Base-by-base conservation (phyloP, 2,113 vertebrate species). In the Arothron firmamentum region DNA sequence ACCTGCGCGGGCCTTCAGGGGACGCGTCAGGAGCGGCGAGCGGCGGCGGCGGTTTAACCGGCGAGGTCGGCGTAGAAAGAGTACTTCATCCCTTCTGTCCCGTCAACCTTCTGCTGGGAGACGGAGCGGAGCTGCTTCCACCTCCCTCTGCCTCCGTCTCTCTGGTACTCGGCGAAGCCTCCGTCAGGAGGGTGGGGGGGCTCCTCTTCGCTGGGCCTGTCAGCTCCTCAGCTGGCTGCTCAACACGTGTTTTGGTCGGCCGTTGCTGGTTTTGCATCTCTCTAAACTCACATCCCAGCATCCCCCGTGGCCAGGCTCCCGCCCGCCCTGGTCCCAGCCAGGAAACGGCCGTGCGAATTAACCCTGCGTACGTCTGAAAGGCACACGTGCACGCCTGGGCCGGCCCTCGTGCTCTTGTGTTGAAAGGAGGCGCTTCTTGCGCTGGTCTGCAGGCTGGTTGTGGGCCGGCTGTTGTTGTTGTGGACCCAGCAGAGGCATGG, bases 291-390 rank as follows among this genome's bases (percentile, higher is more conserved):
- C 51, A 49, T 52, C 41, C 31, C 16, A 54, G 59, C 52, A 18
- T 52, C 52, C 50, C 17, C 49, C 65, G 67, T 59, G 63, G 12
- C 2, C 68, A 55, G 70, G 74, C 79, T 50, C 72, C 51, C 52
- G 34, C 43, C 56, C 10, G 34, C 56, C 3, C 28, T 74, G 77
- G 14, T 52, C 67, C 65, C 6, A 73, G 59, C 56, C 75, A 71
- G n/a, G n/a, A n/a, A n/a, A n/a, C 77, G 75, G 77, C 75, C 84
- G 69, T 81, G 70, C 65, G 70, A 80, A 70, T 77, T 53, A 61
- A 53, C 55, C 67, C 47, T 43, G 58, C 52, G 34, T 43, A 25
- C 34, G 45, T 31, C 28, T 23, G 21, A 23, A 23, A 23, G 21
- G 21, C 21, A 3, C 21, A 3, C 21, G 21, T 23, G 21, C 21